These are phyloP conservation scores for Pinna nobilis DNA, from an alignment of 1,140 invertebrate genomes.

Conservation along the genomic window DNA sequence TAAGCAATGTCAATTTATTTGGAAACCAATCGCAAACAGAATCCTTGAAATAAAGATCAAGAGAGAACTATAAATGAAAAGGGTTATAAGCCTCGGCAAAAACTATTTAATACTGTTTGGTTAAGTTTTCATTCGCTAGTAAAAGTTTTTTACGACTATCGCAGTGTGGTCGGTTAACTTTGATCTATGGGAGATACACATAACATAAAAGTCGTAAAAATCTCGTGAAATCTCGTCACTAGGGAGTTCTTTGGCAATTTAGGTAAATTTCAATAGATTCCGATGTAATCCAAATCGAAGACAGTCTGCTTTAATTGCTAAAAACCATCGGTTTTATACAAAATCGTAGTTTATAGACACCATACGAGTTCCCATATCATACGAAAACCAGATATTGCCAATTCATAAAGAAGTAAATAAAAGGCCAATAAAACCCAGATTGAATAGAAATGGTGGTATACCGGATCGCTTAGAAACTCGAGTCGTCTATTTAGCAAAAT, in stretches of 20 bases:
- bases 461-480: neutral
- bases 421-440: constrained; percentile 7
- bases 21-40: too few relatives aligned
- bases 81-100: constrained; percentile 2
- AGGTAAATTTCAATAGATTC: constrained; percentile 3
- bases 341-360: constrained; percentile 13
- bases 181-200: constrained; percentile 29
- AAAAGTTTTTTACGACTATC: constrained; percentile 25
- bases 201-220: constrained; percentile 36
- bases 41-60: too few relatives aligned
- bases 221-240: constrained; percentile 40
- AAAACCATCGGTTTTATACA: constrained; percentile 14
- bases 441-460: neutral
- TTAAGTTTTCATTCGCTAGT: constrained; percentile 24
- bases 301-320: constrained; percentile 3
- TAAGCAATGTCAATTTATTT: too few relatives aligned
- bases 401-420: constrained; percentile 17
- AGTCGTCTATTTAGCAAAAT: neutral
- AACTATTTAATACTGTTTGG: constrained; percentile 31
- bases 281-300: neutral
- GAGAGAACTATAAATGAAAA: too few relatives aligned
- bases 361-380: neutral
- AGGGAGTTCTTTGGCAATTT: constrained; percentile 13
- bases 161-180: constrained; percentile 8
- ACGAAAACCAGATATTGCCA: neutral